These are phyloP conservation scores for Homarus gammarus DNA, from an alignment of 2,888 invertebrate species.

Conservation along the genomic window DNA sequence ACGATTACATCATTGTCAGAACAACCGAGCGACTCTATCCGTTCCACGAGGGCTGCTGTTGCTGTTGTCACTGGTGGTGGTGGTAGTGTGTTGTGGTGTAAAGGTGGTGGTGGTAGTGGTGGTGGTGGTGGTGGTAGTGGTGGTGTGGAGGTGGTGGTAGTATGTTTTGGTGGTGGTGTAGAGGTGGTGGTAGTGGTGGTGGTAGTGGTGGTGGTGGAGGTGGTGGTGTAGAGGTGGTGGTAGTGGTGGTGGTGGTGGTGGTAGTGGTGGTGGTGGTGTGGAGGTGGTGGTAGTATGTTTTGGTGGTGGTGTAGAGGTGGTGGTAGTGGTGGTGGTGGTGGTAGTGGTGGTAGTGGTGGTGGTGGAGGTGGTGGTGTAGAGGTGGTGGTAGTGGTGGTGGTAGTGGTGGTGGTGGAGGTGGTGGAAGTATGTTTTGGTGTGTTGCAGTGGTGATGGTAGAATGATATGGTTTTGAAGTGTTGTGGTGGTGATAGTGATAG, in stretches of 20 bases:
- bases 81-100: background rate
- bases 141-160: background rate
- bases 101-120: background rate
- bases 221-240: background rate
- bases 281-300: background rate
- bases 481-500: background rate
- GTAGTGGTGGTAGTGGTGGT: background rate
- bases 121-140: background rate
- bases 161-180: too few species aligned
- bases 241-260: background rate
- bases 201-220: background rate
- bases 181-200: background rate
- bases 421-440: background rate
- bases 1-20: constrained; percentile 63
- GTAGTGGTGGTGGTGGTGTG: background rate
- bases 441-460: too few species aligned
- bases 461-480: background rate
- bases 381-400: background rate
- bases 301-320: too few species aligned
- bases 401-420: background rate
- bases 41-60: constrained; percentile 5
- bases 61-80: constrained; percentile 6
- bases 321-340: background rate
- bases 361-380: background rate
- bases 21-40: constrained; percentile 57